Percentiles rank a stretch among this genome's conserved stretches.
phyloP scores from a whole-genome alignment of 2,113 vertebrate species.

The Urocynchramus pylzowi region DNA sequence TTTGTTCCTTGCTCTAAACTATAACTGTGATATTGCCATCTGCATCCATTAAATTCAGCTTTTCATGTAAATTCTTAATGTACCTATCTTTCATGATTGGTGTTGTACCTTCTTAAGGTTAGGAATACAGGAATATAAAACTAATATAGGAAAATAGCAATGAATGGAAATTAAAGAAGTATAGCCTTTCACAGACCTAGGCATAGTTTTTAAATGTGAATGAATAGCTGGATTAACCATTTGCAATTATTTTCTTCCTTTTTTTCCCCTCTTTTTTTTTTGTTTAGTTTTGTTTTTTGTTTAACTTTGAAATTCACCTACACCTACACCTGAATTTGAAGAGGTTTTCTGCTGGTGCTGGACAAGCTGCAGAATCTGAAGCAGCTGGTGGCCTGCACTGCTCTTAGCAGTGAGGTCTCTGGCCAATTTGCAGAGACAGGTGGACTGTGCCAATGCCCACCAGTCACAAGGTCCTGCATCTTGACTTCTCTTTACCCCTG shows the following conservation, averaged over 20 bases:
- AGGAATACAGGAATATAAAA: neutral
- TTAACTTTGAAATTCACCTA: neutral
- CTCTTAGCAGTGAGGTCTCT: neutral
- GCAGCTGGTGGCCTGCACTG: neutral
- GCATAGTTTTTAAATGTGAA: neutral
- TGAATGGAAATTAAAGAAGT: neutral
- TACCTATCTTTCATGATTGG: neutral
- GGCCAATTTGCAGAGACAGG: neutral
- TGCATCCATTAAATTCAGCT: neutral
- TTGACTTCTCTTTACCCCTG: neutral
- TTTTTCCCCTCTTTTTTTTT: accelerated
- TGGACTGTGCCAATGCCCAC: neutral
- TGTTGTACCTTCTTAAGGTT: neutral
- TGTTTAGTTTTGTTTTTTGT: neutral
- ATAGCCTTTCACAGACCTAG: neutral
- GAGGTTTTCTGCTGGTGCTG: neutral
- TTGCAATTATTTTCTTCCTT: neutral
- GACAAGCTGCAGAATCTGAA: neutral
- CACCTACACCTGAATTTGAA: neutral
- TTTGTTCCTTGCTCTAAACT: neutral
- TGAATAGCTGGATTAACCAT: neutral
- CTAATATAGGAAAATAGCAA: neutral
- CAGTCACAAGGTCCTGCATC: neutral
- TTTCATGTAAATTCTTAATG: neutral
- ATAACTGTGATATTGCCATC: neutral